Evolutionary conservation across 2,113 vertebrate species (phyloP), one percentile per base, ranked within the genome.

Genomic region (Microtus ochrogaster): DNA sequence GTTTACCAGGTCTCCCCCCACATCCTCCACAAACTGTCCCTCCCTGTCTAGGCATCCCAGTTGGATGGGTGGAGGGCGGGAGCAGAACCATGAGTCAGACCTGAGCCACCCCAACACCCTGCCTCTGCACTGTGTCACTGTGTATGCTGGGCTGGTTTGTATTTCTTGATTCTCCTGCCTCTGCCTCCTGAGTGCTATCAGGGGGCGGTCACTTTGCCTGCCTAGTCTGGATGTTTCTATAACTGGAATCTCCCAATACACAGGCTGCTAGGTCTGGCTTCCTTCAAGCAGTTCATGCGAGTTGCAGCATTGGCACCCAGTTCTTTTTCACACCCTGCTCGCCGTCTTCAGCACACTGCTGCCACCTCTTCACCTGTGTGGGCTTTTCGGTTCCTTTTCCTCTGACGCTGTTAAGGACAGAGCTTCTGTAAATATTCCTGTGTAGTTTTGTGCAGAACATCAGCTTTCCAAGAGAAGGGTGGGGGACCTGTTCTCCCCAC

Each of bases 271-370:
- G 39, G 9, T 68, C 84, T 22, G 78, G 78, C 33, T 55, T 81
- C 49, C 21, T 55, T 55, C 17, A 21, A 7, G 63, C 36, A 49
- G 44, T 68, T 49, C 16, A 14, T 47, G 28, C 16, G 30, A 26
- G 58, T 65, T 44, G 26, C 26, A 65, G 26, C 4, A 44, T 21
- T 26, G 24, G n/a, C 9, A 30, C 24, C 22, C 21, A 6, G 13
- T 61, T 61, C 52, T 58, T 82, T 39, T 82, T 26, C 52, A 61
- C 13, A 11, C 12, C 52, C 11, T 58, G 7, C 13, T 28, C 28
- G 2, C 58, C 1, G 58, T 58, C 58, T 0, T 58, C 58, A 58
- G 58, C 4, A 5, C 7, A 5, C 3, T 0, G 14, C 4, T 17
- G 39, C 16, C 39, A 68, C 33, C 39, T 58, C 3, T 12, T 33